Evolutionary conservation across 2,113 vertebrate genomes (phyloP).

Genomic region (Scomber scombrus): DNA sequence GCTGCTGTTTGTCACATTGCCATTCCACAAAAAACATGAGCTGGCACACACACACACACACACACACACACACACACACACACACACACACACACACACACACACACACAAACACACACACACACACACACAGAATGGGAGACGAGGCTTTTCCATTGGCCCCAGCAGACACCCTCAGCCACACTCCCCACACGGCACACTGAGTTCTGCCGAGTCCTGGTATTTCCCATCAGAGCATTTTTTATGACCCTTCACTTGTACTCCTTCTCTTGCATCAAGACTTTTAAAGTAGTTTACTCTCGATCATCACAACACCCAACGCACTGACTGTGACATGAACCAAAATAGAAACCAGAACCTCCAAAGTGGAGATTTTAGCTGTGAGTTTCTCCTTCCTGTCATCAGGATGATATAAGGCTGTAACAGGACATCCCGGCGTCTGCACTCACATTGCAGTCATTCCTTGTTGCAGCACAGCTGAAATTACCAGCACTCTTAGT

Average conservation of each 20-base stretch:
- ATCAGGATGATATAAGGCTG: constrained; percentile 58
- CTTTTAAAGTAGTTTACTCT: constrained; percentile 29
- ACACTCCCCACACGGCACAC: constrained; percentile 68
- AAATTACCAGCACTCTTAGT: constrained; percentile 67
- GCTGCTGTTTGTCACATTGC: constrained; percentile 66
- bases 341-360: constrained; percentile 37
- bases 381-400: constrained; percentile 56
- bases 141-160: constrained; percentile 75
- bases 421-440: constrained; percentile 71
- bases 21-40: constrained; percentile 61
- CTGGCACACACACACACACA: constrained; percentile 42
- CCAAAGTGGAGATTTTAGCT: constrained; percentile 26
- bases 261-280: constrained; percentile 26
- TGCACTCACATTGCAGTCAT: constrained; percentile 72
- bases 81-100: constrained; percentile 45
- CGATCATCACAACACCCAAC: constrained; percentile 37
- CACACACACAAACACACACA: constrained; percentile 42
- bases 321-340: constrained; percentile 16
- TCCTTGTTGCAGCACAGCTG: constrained; percentile 72
- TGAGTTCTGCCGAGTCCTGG: constrained; percentile 68
- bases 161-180: constrained; percentile 60
- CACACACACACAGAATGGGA: constrained; percentile 41
- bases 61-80: constrained; percentile 38
- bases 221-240: constrained; percentile 68
- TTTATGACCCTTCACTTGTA: constrained; percentile 54